These are phyloP conservation scores for Leucophenga varia DNA, from an alignment of 1,140 invertebrate genomes.

Conservation along the genomic window DNA sequence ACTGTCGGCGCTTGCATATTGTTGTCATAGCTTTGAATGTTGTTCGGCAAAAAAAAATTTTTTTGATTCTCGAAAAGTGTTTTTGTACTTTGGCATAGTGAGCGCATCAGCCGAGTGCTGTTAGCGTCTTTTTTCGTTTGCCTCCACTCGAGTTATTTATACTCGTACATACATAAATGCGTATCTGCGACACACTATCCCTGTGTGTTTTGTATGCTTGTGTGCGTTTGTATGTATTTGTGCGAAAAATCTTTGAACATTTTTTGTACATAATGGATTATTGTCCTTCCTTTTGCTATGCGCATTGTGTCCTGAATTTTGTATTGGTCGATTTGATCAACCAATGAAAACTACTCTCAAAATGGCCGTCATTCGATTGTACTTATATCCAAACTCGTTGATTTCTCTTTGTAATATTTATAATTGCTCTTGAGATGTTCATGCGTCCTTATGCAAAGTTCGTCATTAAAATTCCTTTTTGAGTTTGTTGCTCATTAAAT, in stretches of 20 bases:
- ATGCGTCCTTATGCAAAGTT: too few relatives aligned
- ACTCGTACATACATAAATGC: too few relatives aligned
- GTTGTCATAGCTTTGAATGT: slow-evolving; percentile 33
- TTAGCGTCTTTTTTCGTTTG: slow-evolving; percentile 8
- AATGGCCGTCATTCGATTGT: slow-evolving; percentile 53
- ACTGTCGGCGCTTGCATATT: too few relatives aligned
- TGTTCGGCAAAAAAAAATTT: slow-evolving; percentile 16
- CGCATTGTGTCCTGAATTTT: slow-evolving; percentile 35
- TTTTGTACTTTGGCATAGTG: slow-evolving; percentile 24
- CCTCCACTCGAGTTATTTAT: slow-evolving; percentile 4
- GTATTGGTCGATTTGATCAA: slow-evolving; percentile 56
- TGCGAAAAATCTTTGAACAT: slow-evolving; percentile 47
- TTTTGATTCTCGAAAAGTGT: slow-evolving; percentile 28
- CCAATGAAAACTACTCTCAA: slow-evolving; percentile 56
- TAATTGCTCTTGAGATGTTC: too few relatives aligned
- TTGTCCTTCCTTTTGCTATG: slow-evolving; percentile 46
- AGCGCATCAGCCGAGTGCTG: slow-evolving; percentile 1
- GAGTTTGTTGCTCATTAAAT: too few relatives aligned
- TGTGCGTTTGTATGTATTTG: slow-evolving; percentile 25
- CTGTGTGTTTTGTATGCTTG: slow-evolving; percentile 13
- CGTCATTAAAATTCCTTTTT: too few relatives aligned
- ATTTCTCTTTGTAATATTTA: too few relatives aligned
- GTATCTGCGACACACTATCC: neutral
- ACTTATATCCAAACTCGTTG: slow-evolving; percentile 16
- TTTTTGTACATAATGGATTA: slow-evolving; percentile 56